Percentiles rank a stretch among this genome's conserved stretches.
These are phyloP conservation scores for Brachypterus glaber DNA, from an alignment of 2,888 invertebrate genomes.

Conservation along the genomic window DNA sequence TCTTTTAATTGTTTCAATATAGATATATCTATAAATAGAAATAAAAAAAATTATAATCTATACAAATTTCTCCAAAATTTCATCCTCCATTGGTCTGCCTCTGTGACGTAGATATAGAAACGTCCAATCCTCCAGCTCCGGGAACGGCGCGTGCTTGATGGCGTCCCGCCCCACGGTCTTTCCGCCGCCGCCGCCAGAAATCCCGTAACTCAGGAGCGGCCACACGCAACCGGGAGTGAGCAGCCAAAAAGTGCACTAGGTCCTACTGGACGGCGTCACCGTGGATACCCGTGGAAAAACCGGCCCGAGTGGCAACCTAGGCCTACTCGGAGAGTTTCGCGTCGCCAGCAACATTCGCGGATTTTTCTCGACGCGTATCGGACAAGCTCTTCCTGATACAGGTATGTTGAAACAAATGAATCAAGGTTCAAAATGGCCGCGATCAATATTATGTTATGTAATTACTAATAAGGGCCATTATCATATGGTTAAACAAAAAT, in stretches of 20 bases:
- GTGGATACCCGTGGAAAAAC: slow-evolving; percentile 37
- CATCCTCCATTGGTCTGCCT: slow-evolving; percentile 15
- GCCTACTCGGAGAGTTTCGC: slow-evolving; percentile 56
- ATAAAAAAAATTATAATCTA: too few species aligned
- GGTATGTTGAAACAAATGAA: slow-evolving; percentile 44
- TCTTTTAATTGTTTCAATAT: too few species aligned
- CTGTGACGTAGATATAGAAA: slow-evolving; percentile 16
- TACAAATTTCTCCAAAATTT: too few species aligned
- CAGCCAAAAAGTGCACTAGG: slow-evolving; percentile 35
- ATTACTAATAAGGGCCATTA: too few species aligned
- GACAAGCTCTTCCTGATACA: slow-evolving; percentile 62
- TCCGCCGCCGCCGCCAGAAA: slow-evolving; percentile 36
- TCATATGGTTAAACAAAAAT: too few species aligned
- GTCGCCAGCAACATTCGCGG: slow-evolving; percentile 67
- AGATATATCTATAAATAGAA: too few species aligned
- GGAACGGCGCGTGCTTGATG: slow-evolving; percentile 24
- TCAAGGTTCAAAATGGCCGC: slow-evolving; percentile 31
- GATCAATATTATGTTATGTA: slow-evolving; percentile 22
- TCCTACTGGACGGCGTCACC: slow-evolving; percentile 40
- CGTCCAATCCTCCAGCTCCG: slow-evolving; percentile 4
- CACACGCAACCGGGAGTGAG: slow-evolving; percentile 27
- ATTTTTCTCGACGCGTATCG: slow-evolving; percentile 58
- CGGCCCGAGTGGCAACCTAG: slow-evolving; percentile 43
- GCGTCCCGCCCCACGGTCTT: slow-evolving; percentile 35
- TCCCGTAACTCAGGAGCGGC: slow-evolving; percentile 32